These are phyloP conservation scores for Sciurus carolinensis DNA, from an alignment of 2,797 vertebrate genomes.

Conservation along the genomic window DNA sequence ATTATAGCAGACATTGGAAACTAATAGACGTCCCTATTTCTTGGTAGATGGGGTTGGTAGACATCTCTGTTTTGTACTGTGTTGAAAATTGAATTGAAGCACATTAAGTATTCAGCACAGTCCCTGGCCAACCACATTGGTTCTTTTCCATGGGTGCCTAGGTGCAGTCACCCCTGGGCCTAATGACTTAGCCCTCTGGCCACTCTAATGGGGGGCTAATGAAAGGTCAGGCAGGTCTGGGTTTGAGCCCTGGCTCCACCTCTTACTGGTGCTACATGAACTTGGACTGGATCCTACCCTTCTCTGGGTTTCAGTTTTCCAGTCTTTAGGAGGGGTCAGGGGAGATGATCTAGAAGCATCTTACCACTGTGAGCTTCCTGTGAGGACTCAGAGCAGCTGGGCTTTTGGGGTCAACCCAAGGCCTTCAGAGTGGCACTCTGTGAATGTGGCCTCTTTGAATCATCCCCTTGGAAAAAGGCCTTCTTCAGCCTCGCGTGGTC, in stretches of 20 bases:
- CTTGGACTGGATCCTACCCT: background rate
- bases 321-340: background rate
- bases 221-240: background rate
- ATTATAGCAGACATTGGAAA: background rate
- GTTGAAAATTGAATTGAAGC: background rate
- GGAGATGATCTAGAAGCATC: background rate
- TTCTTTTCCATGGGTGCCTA: background rate
- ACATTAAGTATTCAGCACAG: no score
- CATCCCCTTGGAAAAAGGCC: background rate
- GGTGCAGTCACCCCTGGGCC: background rate
- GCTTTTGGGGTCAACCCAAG: background rate
- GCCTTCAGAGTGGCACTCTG: background rate
- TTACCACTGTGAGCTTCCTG: background rate
- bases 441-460: background rate
- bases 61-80: no score
- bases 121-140: rapidly evolving
- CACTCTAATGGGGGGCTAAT: background rate
- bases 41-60: background rate
- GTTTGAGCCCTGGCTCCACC: background rate
- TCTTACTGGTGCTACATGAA: background rate
- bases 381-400: background rate
- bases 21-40: background rate
- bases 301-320: background rate
- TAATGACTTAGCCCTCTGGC: no score
- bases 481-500: background rate